Percentiles rank a stretch among this genome's conserved stretches.
These are phyloP conservation scores for Lutjanus argentimaculatus DNA, from an alignment of 2,797 vertebrate species.

Conservation along the genomic window DNA sequence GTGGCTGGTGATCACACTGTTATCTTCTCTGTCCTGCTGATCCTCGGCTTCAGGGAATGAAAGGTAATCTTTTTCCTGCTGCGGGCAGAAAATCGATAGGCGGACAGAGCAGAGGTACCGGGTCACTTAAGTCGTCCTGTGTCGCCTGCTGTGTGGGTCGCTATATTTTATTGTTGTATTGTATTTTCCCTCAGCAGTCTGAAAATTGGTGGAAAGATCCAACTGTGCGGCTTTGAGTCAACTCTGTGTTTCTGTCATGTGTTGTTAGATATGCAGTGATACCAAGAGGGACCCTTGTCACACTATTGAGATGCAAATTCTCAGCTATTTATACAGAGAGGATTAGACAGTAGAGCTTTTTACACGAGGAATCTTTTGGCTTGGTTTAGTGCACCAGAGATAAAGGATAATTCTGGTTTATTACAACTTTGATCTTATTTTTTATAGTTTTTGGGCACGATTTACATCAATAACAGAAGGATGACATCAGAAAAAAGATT, in stretches of 20 bases:
- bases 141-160: constrained; percentile 31
- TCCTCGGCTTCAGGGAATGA: constrained; percentile 58
- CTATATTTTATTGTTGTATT: constrained; percentile 31
- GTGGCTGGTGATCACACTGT: constrained; percentile 66
- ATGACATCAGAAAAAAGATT: not conserved
- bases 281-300: not conserved
- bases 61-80: constrained; percentile 73
- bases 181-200: constrained; percentile 17
- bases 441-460: not conserved
- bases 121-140: constrained; percentile 43
- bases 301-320: constrained; percentile 27
- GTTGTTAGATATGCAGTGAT: constrained; percentile 8
- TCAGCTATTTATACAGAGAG: not conserved
- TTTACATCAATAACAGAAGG: not conserved
- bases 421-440: not conserved
- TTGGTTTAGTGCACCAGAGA: constrained; percentile 2
- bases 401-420: not conserved
- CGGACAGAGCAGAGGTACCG: constrained; percentile 42
- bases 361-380: not conserved
- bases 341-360: constrained; percentile 16
- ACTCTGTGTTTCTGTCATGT: constrained; percentile 9
- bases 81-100: constrained; percentile 66
- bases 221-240: constrained; percentile 33
- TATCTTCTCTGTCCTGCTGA: constrained; percentile 73
- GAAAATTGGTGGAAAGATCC: constrained; percentile 34